These are phyloP conservation scores for Dynastes grantii DNA, from an alignment of 2,888 invertebrate species.

Conservation along the genomic window DNA sequence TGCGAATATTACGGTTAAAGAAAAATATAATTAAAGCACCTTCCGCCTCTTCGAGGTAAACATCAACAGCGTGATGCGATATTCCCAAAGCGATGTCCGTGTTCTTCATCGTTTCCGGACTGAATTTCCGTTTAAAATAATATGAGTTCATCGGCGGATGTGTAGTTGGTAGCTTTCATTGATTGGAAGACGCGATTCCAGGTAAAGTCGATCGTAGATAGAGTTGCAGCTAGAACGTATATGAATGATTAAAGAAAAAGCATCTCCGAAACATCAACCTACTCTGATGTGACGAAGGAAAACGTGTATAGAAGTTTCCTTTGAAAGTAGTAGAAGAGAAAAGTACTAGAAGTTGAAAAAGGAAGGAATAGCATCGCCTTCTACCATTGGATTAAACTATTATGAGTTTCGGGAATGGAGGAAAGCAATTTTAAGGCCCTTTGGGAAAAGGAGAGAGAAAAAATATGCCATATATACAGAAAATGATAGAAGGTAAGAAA, in stretches of 20 bases:
- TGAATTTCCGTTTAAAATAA: slow-evolving; percentile 24
- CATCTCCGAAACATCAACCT: not conserved
- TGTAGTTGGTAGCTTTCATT: not conserved
- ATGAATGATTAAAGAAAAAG: slow-evolving; percentile 39
- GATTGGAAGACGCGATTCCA: not conserved
- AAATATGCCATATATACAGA: not conserved
- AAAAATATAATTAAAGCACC: no score
- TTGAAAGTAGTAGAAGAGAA: not conserved
- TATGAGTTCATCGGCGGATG: not conserved
- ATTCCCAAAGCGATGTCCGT: no score
- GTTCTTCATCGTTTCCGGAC: not conserved
- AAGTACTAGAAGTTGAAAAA: no score
- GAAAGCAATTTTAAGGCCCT: slow-evolving; percentile 20
- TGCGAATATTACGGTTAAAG: no score
- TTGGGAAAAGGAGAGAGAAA: slow-evolving; percentile 2
- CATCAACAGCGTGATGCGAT: no score
- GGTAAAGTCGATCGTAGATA: slow-evolving; percentile 11
- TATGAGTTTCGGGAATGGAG: slow-evolving; percentile 18
- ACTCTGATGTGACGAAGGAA: not conserved
- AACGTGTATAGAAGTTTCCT: not conserved
- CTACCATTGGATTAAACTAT: slow-evolving; percentile 36
- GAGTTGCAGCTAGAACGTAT: slow-evolving; percentile 23
- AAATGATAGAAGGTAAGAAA: no score
- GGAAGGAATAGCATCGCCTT: not conserved
- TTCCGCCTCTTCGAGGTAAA: no score